phyloP scores from a whole-genome alignment of 1,140 invertebrate genomes.

The Chelonus insularis region DNA sequence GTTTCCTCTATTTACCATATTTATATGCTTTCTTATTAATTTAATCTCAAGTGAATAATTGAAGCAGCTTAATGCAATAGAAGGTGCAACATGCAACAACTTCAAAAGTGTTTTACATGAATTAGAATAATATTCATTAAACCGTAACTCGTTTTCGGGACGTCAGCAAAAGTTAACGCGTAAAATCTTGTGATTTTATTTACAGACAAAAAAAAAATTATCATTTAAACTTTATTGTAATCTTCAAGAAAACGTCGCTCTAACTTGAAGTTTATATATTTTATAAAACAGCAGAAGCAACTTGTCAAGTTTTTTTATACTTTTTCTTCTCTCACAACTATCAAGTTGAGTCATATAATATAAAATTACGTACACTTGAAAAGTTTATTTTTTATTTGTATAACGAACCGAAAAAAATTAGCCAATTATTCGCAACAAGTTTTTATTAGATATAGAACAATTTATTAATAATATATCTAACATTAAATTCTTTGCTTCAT shows the following conservation, averaged over 20 bases:
- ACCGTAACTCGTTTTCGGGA: neutral
- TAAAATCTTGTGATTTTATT: conserved; percentile 4
- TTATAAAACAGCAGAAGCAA: neutral
- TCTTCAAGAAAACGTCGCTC: neutral
- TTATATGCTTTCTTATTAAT: too few species aligned
- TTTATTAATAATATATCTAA: too few species aligned
- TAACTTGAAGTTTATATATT: neutral
- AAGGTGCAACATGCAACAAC: neutral
- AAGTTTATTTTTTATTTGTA: too few species aligned
- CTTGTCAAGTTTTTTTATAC: neutral
- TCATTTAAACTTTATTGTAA: conserved; percentile 7
- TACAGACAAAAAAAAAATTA: conserved; percentile 2
- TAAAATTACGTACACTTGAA: too few species aligned
- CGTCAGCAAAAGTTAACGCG: conserved; percentile 8
- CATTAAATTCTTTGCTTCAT: too few species aligned
- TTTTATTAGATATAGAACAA: too few species aligned
- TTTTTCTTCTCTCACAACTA: too few species aligned
- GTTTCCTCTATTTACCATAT: too few species aligned
- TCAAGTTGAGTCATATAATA: neutral
- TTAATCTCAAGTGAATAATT: too few species aligned
- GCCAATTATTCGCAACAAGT: too few species aligned
- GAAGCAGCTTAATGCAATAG: neutral
- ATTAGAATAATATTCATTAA: conserved; percentile 25
- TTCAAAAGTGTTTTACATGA: conserved; percentile 12
- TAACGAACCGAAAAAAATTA: too few species aligned